Evolutionary conservation across 2,888 invertebrate species (phyloP).

Genomic region (Mayetiola destructor): DNA sequence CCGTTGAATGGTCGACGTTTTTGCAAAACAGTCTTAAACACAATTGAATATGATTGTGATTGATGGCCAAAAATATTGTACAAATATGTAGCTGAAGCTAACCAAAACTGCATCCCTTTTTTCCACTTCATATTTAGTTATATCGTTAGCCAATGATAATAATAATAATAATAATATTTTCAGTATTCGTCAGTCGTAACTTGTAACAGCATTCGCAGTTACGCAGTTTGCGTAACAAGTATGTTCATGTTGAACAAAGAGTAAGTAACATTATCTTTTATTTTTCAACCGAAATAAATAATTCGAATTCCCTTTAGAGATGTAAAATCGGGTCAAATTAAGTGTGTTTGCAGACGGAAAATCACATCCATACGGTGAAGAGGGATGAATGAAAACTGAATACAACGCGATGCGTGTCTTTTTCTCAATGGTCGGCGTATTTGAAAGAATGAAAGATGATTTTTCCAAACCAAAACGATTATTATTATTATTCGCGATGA

Average conservation of each 20-base stretch:
- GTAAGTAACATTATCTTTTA: slow-evolving; percentile 10
- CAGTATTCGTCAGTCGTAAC: too few species aligned
- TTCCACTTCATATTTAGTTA: neutral
- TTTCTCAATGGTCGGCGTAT: too few species aligned
- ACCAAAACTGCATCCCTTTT: slow-evolving; percentile 1
- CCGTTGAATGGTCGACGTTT: neutral
- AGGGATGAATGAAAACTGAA: neutral
- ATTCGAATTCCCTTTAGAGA: slow-evolving; percentile 6
- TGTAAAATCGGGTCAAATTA: slow-evolving; percentile 8
- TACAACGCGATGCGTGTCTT: neutral
- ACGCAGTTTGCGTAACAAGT: too few species aligned
- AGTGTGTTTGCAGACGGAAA: neutral
- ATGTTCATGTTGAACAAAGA: too few species aligned
- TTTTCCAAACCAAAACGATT: neutral
- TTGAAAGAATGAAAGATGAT: neutral
- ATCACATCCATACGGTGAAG: too few species aligned
- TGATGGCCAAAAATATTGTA: slow-evolving; percentile 5
- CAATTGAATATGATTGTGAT: slow-evolving; percentile 11
- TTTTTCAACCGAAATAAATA: neutral
- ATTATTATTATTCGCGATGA: neutral
- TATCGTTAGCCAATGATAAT: too few species aligned
- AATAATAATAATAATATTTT: too few species aligned
- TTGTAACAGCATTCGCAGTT: too few species aligned
- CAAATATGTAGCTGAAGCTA: too few species aligned
- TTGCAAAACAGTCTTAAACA: neutral